Evolutionary conservation across 2,113 vertebrate species (phyloP).

Genomic region (Alligator mississippiensis): DNA sequence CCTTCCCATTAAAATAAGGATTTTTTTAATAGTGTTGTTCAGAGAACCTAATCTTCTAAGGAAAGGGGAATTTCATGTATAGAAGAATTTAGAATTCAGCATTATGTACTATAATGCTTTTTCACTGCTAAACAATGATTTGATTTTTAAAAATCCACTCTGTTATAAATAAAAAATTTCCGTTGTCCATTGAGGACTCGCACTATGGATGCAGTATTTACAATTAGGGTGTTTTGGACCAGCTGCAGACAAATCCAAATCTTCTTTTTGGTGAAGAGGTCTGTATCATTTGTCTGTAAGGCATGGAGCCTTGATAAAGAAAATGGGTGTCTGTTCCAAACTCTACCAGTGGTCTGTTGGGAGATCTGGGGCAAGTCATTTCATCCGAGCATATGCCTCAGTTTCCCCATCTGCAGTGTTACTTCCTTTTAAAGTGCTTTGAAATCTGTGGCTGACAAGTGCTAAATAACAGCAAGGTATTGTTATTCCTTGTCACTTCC

Average conservation of each 20-base stretch:
- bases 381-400: not conserved
- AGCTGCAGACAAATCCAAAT: not conserved
- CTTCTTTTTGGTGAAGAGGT: not conserved
- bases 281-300: not conserved
- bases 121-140: not conserved
- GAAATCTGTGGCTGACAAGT: not conserved
- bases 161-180: not conserved
- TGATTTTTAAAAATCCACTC: not conserved
- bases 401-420: not conserved
- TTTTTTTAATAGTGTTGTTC: not conserved
- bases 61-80: not conserved
- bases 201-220: not conserved
- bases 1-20: not conserved
- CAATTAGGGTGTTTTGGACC: not conserved
- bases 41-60: not conserved
- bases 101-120: not conserved
- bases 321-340: not conserved
- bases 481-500: not conserved
- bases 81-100: not conserved
- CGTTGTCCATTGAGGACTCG: not conserved
- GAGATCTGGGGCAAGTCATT: not conserved
- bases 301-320: not conserved
- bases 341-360: not conserved
- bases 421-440: not conserved
- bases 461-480: not conserved